Evolutionary conservation across 2,888 invertebrate species (phyloP).

Genomic region (Erannis defoliaria): DNA sequence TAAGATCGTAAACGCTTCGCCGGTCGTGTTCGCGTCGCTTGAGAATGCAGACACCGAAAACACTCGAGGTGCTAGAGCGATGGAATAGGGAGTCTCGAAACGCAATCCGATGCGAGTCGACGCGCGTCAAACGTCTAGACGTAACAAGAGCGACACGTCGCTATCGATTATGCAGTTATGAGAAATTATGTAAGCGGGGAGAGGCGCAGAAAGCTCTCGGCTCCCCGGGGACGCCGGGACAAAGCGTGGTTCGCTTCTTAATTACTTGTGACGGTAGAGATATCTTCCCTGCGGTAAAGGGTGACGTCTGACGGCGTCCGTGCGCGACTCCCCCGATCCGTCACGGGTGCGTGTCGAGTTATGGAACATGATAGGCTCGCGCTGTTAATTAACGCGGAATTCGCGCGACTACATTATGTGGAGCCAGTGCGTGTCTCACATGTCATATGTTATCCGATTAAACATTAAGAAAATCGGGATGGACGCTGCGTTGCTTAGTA

Average conservation of each 20-base stretch:
- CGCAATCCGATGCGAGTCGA: slow-evolving; percentile 61
- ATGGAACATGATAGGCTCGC: slow-evolving; percentile 66
- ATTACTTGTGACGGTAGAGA: slow-evolving; percentile 79
- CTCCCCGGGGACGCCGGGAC: slow-evolving; percentile 57
- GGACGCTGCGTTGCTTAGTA: too few relatives aligned
- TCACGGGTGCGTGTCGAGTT: slow-evolving; percentile 51
- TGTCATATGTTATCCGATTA: slow-evolving; percentile 46
- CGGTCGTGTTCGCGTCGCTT: slow-evolving; percentile 42
- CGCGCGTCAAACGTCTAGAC: slow-evolving; percentile 71
- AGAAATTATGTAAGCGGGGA: slow-evolving; percentile 78
- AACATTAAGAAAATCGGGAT: too few relatives aligned
- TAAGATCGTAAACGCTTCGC: slow-evolving; percentile 19
- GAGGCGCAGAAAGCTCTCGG: slow-evolving; percentile 64
- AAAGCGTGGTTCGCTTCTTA: slow-evolving; percentile 76
- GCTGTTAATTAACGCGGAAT: slow-evolving; percentile 63
- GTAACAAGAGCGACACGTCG: slow-evolving; percentile 69
- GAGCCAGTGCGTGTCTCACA: slow-evolving; percentile 39
- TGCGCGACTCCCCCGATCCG: slow-evolving; percentile 41
- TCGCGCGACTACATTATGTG: slow-evolving; percentile 52
- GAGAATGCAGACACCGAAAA: slow-evolving; percentile 55
- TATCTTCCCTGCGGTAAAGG: slow-evolving; percentile 70
- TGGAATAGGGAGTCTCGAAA: slow-evolving; percentile 51
- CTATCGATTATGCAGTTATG: slow-evolving; percentile 83
- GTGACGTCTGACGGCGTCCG: slow-evolving; percentile 58
- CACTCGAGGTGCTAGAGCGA: slow-evolving; percentile 49